Evolutionary conservation across 2,888 invertebrate genomes (phyloP).

Genomic region (Meiosimyza platycephala): DNA sequence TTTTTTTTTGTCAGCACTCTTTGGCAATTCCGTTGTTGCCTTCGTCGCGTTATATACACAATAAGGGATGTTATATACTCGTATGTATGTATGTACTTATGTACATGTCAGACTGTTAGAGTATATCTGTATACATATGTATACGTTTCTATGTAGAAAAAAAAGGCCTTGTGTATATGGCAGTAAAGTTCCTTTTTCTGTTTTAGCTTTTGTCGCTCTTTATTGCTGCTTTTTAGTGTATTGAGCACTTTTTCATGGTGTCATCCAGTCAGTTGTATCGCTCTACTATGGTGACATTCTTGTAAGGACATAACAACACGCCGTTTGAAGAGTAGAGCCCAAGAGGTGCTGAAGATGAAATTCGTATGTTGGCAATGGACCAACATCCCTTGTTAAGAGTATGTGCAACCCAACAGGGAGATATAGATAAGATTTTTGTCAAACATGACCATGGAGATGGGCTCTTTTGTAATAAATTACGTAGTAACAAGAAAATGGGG

Average conservation of each 20-base stretch:
- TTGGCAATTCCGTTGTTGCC: conserved; percentile 24
- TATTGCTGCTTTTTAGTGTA: background rate
- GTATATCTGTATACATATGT: no score
- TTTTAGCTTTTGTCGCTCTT: background rate
- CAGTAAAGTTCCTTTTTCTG: conserved; percentile 19
- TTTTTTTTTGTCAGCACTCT: conserved; percentile 5
- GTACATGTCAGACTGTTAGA: no score
- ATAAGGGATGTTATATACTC: no score
- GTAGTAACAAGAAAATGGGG: no score
- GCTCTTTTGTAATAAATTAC: no score
- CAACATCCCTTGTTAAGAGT: background rate
- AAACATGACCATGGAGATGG: background rate
- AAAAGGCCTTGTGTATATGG: conserved; percentile 4
- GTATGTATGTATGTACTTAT: background rate
- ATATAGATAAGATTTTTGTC: conserved; percentile 4
- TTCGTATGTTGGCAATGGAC: conserved; percentile 17
- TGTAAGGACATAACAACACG: conserved; percentile 27
- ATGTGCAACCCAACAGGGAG: conserved; percentile 2
- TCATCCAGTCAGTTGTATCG: conserved; percentile 1
- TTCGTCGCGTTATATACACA: conserved; percentile 23
- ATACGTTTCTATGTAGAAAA: background rate
- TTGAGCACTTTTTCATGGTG: background rate
- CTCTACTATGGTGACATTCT: conserved; percentile 27
- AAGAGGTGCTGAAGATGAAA: no score
- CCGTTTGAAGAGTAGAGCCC: background rate